phyloP scores from a whole-genome alignment of 1,140 invertebrate genomes.

The Leguminivora glycinivorella region DNA sequence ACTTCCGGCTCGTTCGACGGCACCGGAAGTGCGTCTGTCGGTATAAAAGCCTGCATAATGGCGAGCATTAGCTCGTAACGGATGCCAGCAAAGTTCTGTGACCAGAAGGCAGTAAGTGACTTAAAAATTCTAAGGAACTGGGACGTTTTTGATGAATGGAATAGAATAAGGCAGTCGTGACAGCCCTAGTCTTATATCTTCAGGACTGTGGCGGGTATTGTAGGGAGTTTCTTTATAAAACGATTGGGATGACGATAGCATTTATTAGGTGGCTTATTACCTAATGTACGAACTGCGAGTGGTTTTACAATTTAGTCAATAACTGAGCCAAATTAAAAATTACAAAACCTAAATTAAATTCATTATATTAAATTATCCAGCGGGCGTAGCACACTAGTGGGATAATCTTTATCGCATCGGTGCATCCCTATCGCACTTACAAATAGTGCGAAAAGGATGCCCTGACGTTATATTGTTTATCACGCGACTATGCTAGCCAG shows the following conservation, averaged over 20 bases:
- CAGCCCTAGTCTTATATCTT: neutral
- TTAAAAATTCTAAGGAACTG: neutral
- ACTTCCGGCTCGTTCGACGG: slow-evolving; percentile 5
- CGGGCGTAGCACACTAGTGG: too few relatives aligned
- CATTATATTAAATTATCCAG: too few relatives aligned
- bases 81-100: neutral
- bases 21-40: slow-evolving; percentile 13
- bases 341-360: too few relatives aligned
- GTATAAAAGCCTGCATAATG: slow-evolving; percentile 16
- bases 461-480: too few relatives aligned
- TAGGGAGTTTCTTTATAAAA: neutral
- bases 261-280: too few relatives aligned
- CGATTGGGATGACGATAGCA: neutral
- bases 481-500: too few relatives aligned
- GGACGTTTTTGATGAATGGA: neutral
- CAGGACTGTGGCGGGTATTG: neutral
- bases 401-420: too few relatives aligned
- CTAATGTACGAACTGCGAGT: too few relatives aligned
- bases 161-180: neutral
- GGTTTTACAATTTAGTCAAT: too few relatives aligned
- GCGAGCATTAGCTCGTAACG: slow-evolving; percentile 8
- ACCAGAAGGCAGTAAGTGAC: neutral
- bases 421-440: too few relatives aligned
- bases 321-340: too few relatives aligned
- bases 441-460: too few relatives aligned